Conservation (phyloP, 2,888 invertebrate genomes). For the Heliconius aoede region DNA sequence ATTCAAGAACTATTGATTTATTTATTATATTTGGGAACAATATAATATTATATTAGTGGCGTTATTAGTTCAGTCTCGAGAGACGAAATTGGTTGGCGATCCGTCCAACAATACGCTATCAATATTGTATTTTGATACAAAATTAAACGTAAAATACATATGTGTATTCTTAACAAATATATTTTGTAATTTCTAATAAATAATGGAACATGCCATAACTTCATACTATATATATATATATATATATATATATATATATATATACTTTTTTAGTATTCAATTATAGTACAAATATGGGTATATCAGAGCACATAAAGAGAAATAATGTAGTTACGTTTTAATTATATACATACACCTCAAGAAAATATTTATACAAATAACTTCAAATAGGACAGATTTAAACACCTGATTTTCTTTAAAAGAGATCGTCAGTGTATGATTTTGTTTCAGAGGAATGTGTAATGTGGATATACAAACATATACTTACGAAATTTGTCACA, state of each 20-base stretch:
- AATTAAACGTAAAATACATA: not conserved
- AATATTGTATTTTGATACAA: conserved; percentile 3
- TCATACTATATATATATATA: too few species aligned
- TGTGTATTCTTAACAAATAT: too few species aligned
- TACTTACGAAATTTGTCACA: not conserved
- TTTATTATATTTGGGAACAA: not conserved
- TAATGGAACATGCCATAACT: too few species aligned
- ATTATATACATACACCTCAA: too few species aligned
- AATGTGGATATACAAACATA: not conserved
- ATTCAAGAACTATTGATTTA: not conserved
- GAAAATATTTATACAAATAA: too few species aligned
- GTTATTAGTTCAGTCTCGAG: conserved; percentile 18
- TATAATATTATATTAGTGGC: not conserved
- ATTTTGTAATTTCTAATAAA: too few species aligned
- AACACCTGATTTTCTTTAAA: too few species aligned
- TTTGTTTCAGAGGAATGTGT: not conserved
- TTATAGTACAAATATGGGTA: too few species aligned
- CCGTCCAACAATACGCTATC: conserved; percentile 3
- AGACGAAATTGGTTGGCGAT: conserved; percentile 9
- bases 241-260: too few species aligned
- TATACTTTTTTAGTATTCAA: too few species aligned
- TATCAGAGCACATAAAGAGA: too few species aligned
- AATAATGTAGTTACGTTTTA: too few species aligned
- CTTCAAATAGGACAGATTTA: not conserved
- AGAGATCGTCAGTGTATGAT: not conserved